Conservation (phyloP, 2,797 vertebrate species). For the Atherinosoma microstoma region DNA sequence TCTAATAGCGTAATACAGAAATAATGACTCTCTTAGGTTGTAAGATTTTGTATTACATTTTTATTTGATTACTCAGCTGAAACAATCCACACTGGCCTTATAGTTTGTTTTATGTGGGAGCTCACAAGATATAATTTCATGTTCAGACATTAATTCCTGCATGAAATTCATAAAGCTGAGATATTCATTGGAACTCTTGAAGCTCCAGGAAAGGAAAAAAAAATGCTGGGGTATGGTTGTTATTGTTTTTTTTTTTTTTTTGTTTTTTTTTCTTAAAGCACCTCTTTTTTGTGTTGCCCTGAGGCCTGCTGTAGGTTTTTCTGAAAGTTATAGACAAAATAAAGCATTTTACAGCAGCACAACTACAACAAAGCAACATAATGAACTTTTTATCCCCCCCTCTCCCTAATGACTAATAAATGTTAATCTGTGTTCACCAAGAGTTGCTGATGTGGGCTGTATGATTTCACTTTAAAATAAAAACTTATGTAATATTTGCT, state of each 20-base stretch:
- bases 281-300: constrained; percentile 50
- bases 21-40: constrained; percentile 73
- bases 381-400: not conserved
- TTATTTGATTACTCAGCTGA: constrained; percentile 70
- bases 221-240: constrained; percentile 59
- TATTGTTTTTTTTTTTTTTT: constrained; percentile 46
- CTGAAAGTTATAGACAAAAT: constrained; percentile 49
- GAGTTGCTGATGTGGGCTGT: constrained; percentile 27
- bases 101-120: constrained; percentile 63
- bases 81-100: constrained; percentile 65
- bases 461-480: constrained; percentile 32
- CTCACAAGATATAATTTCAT: constrained; percentile 61
- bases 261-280: constrained; percentile 18
- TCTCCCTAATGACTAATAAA: constrained; percentile 21
- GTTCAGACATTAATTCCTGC: constrained; percentile 50
- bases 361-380: constrained; percentile 24
- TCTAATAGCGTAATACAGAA: constrained; percentile 61
- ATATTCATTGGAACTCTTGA: constrained; percentile 53
- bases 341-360: constrained; percentile 30
- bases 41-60: constrained; percentile 64
- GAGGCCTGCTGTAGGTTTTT: constrained; percentile 44
- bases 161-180: constrained; percentile 49
- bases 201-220: constrained; percentile 54
- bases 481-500: constrained; percentile 26
- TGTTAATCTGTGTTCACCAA: constrained; percentile 25